Evolutionary conservation across 2,797 vertebrate species (phyloP).

Genomic region (Fistularia commersonii): DNA sequence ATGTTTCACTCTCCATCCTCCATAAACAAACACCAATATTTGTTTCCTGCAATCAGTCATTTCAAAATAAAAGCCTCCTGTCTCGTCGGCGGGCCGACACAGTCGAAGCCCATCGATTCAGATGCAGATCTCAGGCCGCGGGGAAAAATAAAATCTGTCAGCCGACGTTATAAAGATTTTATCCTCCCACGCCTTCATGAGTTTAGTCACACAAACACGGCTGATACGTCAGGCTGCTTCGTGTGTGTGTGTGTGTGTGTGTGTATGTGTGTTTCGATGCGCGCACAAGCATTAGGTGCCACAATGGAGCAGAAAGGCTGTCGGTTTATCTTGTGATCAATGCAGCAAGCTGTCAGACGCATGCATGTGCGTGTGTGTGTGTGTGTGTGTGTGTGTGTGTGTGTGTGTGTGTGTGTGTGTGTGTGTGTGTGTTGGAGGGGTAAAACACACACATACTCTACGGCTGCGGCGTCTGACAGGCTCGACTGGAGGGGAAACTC

Average conservation of each 20-base stretch:
- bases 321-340: constrained; percentile 89
- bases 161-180: constrained; percentile 14
- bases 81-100: no score
- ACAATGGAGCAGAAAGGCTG: constrained; percentile 87
- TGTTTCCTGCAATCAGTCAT: constrained; percentile 21
- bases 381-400: neutral
- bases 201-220: constrained; percentile 17
- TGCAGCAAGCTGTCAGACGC: constrained; percentile 60
- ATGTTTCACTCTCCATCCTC: neutral
- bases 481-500: no score
- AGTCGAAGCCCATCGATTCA: constrained; percentile 7
- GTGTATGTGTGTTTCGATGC: constrained; percentile 85
- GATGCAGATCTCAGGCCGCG: constrained; percentile 6
- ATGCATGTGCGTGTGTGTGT: neutral
- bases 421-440: constrained; percentile 53
- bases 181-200: constrained; percentile 17
- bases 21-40: constrained; percentile 3
- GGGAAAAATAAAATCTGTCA: constrained; percentile 12
- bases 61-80: constrained; percentile 3
- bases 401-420: neutral
- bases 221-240: constrained; percentile 15
- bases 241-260: constrained; percentile 66
- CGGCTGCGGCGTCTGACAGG: no score
- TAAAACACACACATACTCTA: no score
- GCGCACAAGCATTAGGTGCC: constrained; percentile 87